Conservation (phyloP, 53 echinoderm and acorn worm species). For the Echinarachnius parma region DNA sequence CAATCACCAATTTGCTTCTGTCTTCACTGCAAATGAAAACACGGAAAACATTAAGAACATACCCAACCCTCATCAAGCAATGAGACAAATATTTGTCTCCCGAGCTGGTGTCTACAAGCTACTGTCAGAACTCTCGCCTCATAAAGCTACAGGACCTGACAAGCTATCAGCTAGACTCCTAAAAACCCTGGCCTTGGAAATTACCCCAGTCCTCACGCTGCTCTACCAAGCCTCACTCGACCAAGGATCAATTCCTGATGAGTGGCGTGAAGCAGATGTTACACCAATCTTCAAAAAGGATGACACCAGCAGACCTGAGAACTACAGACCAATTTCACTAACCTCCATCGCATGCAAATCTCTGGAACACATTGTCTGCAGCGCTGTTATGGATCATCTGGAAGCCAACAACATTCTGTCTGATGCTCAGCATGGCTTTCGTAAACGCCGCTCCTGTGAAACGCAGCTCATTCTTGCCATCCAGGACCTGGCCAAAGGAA, state of each 20-base stretch:
- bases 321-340: conserved; percentile 42
- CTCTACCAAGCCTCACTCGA: conserved; percentile 15
- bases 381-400: conserved; percentile 18
- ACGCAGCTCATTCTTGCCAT: conserved; percentile 17
- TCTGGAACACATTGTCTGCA: conserved; percentile 33
- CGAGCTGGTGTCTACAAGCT: conserved; percentile 14
- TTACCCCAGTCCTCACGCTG: conserved; percentile 9
- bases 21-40: conserved; percentile 35
- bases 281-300: conserved; percentile 39
- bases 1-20: conserved; percentile 26
- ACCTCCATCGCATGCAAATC: conserved; percentile 25
- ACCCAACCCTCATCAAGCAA: conserved; percentile 32
- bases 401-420: conserved; percentile 25
- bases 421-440: conserved; percentile 41
- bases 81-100: neutral
- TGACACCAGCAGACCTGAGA: conserved; percentile 6
- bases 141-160: conserved; percentile 34
- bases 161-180: conserved; percentile 4
- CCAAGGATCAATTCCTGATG: neutral
- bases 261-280: conserved; percentile 33
- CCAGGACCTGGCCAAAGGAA: conserved; percentile 28
- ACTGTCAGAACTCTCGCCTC: neutral
- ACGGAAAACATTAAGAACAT: conserved; percentile 2
- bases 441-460: conserved; percentile 30
- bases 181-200: neutral